Evolutionary conservation across 2,888 invertebrate species (phyloP).

Genomic region (Beris chalybata): DNA sequence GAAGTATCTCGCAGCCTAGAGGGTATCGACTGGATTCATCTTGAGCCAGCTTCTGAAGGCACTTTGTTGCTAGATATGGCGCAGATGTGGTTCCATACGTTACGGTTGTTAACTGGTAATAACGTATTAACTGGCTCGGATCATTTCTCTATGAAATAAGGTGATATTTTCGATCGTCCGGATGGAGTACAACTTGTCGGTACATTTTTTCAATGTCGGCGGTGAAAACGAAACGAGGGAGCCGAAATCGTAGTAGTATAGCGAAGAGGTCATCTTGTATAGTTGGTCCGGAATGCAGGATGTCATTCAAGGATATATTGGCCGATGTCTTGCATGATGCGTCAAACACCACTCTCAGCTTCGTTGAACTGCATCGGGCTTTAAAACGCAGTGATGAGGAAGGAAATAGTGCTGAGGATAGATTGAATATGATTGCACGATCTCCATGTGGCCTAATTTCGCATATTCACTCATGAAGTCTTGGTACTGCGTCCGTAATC

Average conservation of each 20-base stretch:
- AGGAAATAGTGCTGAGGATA: neutral
- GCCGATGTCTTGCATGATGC: neutral
- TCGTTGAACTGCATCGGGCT: neutral
- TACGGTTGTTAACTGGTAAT: conserved; percentile 40
- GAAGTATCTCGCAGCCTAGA: conserved; percentile 55
- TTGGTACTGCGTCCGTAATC: neutral
- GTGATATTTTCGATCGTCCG: conserved; percentile 41
- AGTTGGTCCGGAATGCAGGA: neutral
- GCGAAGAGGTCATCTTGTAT: conserved; percentile 10
- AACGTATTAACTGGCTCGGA: conserved; percentile 50
- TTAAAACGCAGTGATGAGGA: conserved; percentile 3
- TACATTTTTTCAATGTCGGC: neutral
- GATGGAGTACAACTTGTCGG: no score
- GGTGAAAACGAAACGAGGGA: neutral
- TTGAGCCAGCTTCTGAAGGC: conserved; percentile 52
- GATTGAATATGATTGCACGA: neutral
- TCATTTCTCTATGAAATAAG: conserved; percentile 52
- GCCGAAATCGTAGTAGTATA: neutral
- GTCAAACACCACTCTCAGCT: neutral
- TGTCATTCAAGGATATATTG: neutral
- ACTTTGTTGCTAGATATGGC: conserved; percentile 53
- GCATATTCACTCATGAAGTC: conserved; percentile 1
- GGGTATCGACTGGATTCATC: conserved; percentile 59
- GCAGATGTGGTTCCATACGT: conserved; percentile 42
- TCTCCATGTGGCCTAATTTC: neutral